These are phyloP conservation scores for Zeus faber DNA, from an alignment of 2,113 vertebrate species.

Conservation along the genomic window DNA sequence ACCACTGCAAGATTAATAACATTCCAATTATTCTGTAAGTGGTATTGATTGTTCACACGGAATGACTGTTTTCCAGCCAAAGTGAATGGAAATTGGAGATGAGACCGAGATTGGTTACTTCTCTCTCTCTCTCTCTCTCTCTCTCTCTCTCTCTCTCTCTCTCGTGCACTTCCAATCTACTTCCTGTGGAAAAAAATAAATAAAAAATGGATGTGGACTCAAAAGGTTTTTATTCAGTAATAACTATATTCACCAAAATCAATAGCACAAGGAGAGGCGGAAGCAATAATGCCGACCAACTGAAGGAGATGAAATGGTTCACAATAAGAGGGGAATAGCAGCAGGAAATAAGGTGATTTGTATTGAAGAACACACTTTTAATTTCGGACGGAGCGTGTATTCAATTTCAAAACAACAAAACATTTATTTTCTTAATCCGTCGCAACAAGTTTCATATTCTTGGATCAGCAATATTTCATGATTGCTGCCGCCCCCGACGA, in stretches of 20 bases:
- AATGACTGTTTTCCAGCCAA: constrained; percentile 87
- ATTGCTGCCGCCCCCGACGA: constrained; percentile 25
- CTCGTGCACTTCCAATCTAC: background rate
- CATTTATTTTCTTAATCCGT: constrained; percentile 54
- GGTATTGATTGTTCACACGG: constrained; percentile 87
- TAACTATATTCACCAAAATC: constrained; percentile 94
- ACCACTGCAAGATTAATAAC: constrained; percentile 90
- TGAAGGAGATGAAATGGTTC: constrained; percentile 91
- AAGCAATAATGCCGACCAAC: constrained; percentile 85
- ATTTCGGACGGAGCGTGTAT: constrained; percentile 82
- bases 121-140: constrained; percentile 1
- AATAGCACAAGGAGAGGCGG: constrained; percentile 85
- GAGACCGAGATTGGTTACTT: constrained; percentile 36
- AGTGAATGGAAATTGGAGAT: constrained; percentile 75
- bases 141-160: constrained; percentile 2
- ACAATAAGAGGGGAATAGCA: constrained; percentile 66
- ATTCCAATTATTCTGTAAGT: constrained; percentile 83
- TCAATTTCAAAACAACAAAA: constrained; percentile 77
- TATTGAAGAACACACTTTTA: constrained; percentile 94
- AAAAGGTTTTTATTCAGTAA: constrained; percentile 91
- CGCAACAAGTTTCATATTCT: constrained; percentile 42
- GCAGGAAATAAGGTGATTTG: constrained; percentile 85
- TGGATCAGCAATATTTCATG: constrained; percentile 51
- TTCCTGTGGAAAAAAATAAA: constrained; percentile 80
- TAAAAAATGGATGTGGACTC: constrained; percentile 71